Evolutionary conservation across 37 sponge, comb jelly and placozoan species (phyloP), one percentile per base, ranked within the genome.

Genomic region (Eunapius fragilis): DNA sequence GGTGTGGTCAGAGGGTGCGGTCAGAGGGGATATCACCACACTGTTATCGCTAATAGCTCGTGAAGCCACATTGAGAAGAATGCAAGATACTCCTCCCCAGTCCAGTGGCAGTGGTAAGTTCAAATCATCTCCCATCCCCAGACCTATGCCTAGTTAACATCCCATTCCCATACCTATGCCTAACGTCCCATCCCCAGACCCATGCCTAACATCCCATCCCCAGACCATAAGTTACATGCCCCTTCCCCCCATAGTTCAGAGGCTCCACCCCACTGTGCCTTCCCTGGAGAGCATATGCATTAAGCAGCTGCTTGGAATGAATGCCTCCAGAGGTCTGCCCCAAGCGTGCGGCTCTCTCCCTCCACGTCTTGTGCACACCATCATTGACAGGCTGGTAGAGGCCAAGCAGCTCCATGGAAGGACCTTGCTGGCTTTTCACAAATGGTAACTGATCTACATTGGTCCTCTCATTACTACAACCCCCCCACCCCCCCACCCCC

Each of bases 391-490:
- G 47, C 85, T 91, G 30, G 76, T 32, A 26, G 47, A 83, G 19
- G 58, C 49, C 22, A 87, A 87, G 80, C 83, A 75, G 47, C 81
- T 91, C 34, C 78, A 91, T 70, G 72, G 72, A 7, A 87, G 80
- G 71, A 87, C 88, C 37, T 69, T 91, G 25, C 35, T 78, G 13
- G 76, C 81, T 49, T 87, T 91, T 71, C 68, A 84, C 67, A 86
- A 84, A 80, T 91, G 88, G 92, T 91, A 68, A 72, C 84, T 71
- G 13, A 80, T 76, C 69, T 85, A 28, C 72, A n/a, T 41, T 41
- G 25, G 71, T 5, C 71, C 25, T 10, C 5, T 70, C 71, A 2
- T 27, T 13, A 5, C 26, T 2, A 34, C 70, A 28, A 2, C 11
- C 35, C 74, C 74, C 74, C 28, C 19, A 3, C 41, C 41, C 41